Evolutionary conservation across 1,140 invertebrate genomes (phyloP), one percentile per base, ranked within the genome.

Genomic region (Drosophila tani): DNA sequence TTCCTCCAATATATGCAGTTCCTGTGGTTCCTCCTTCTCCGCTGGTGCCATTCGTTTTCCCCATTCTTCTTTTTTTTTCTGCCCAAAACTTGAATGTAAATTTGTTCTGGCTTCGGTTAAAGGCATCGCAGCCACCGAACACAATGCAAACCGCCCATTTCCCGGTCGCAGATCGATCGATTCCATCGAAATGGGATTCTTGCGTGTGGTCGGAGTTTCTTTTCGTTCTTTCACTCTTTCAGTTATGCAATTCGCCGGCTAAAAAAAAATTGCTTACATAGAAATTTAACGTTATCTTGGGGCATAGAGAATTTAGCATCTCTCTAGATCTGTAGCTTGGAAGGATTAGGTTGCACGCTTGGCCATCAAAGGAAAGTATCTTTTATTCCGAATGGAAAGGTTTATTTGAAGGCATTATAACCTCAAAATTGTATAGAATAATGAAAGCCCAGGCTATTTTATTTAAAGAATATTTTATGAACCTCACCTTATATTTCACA

Each of bases 71-170:
- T 55, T 50, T 53, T 53, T 32, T 35, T n/a, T 15, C 35, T 75
- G 68, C 29, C 50, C 45, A 74, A 84, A 87, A 74, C 83, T 83
- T 67, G 67, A 64, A 87, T 88, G 81, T 75, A 87, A 87, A 87
- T 87, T 88, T 77, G 59, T 66, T 60, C 71, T 62, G 63, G 63
- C 82, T 59, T 40, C 57, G 51, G 84, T 66, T 51, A 41, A 73
- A 63, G 69, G 17, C 59, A 55, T 67, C 41, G 27, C 19, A 66
- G 57, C 57, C 35, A 64, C 70, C 27, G 69, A 76, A 58, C 74
- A 76, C 73, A 76, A 76, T 76, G 74, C 21, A 58, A 76, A 59
- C 73, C 71, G 73, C 73, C 63, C 55, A 57, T 73, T 73, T 60
- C 15, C 55, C 70, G 40, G 53, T 73, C n/a, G 40, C 68, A 50